Evolutionary conservation across 2,113 vertebrate species (phyloP).

Genomic region (Menura novaehollandiae): DNA sequence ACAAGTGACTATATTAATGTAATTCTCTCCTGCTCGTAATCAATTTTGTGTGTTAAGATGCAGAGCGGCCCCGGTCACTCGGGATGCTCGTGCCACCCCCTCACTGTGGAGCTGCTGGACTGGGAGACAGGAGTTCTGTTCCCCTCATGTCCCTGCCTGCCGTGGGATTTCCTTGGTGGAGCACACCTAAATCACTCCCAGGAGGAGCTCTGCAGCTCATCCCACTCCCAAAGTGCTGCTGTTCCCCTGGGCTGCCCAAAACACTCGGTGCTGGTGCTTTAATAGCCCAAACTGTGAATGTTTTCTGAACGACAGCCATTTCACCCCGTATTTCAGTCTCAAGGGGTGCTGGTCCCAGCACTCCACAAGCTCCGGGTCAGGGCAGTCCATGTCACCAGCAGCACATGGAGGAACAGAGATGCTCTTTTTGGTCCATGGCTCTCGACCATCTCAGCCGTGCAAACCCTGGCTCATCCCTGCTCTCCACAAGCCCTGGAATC

Average conservation of each 20-base stretch:
- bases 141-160: background rate
- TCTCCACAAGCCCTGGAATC: background rate
- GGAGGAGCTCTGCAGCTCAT: background rate
- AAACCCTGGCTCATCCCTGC: background rate
- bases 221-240: background rate
- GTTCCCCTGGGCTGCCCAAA: background rate
- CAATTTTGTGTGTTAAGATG: background rate
- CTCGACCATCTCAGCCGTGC: accelerated
- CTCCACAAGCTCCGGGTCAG: accelerated
- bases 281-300: accelerated
- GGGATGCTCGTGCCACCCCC: background rate
- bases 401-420: accelerated
- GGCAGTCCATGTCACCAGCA: accelerated
- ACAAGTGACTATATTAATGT: constrained; percentile 56
- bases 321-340: accelerated
- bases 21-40: constrained; percentile 28
- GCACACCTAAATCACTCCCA: background rate
- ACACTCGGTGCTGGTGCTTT: accelerated
- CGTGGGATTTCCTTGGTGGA: accelerated
- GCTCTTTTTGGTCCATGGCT: background rate
- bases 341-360: accelerated
- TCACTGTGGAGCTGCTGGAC: background rate
- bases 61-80: background rate
- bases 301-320: background rate
- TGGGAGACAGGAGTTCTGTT: background rate